Evolutionary conservation across 1,140 invertebrate genomes (phyloP).

Genomic region (Belonocnema kinseyi): DNA sequence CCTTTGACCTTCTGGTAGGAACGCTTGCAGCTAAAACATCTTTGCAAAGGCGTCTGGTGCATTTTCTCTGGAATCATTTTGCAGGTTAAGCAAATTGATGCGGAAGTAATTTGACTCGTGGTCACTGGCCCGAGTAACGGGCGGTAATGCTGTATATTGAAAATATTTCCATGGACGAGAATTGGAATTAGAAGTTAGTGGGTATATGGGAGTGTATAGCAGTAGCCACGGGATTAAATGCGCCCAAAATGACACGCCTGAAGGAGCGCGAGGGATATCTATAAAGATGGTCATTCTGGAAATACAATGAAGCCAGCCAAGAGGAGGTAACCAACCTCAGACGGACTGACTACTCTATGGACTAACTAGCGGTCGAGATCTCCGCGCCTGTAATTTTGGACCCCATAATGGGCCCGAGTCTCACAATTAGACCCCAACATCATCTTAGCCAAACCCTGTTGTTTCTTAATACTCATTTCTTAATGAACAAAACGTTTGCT

Average conservation of each 20-base stretch:
- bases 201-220: slow-evolving; percentile 13
- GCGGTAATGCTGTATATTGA: slow-evolving; percentile 2
- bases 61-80: slow-evolving; percentile 17
- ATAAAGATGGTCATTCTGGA: slow-evolving; percentile 62
- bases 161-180: slow-evolving; percentile 10
- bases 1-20: background rate
- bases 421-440: slow-evolving; percentile 68
- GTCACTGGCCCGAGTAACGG: slow-evolving; percentile 25
- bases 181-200: background rate
- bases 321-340: slow-evolving; percentile 49
- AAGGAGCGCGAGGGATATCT: slow-evolving; percentile 47
- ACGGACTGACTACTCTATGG: slow-evolving; percentile 50
- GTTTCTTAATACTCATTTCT: no score
- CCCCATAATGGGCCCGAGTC: slow-evolving; percentile 61
- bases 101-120: slow-evolving; percentile 30
- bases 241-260: slow-evolving; percentile 56
- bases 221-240: slow-evolving; percentile 46
- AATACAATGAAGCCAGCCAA: slow-evolving; percentile 51
- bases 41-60: background rate
- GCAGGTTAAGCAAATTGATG: slow-evolving; percentile 5
- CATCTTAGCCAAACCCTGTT: slow-evolving; percentile 35
- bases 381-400: slow-evolving; percentile 69
- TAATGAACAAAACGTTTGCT: no score
- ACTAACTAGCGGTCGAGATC: slow-evolving; percentile 46
- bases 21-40: no score